phyloP scores from a whole-genome alignment of 37 sponge, comb jelly and placozoan species.

The Halisarca cf. caerulea region DNA sequence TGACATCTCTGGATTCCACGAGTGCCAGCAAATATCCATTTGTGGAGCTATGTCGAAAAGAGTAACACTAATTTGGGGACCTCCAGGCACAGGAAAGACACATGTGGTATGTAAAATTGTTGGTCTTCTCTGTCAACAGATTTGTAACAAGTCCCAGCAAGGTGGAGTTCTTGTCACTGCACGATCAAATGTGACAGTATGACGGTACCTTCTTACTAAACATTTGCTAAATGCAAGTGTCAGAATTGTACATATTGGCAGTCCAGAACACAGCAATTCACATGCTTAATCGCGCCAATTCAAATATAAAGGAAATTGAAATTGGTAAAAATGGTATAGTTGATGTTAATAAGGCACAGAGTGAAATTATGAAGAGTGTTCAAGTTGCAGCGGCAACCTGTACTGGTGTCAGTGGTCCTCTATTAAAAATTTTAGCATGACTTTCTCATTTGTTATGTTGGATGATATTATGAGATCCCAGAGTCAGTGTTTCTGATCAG shows the following conservation, averaged over 20 bases:
- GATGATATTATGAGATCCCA: conserved; percentile 75
- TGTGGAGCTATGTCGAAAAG: conserved; percentile 37
- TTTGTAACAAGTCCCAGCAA: neutral
- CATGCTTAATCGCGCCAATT: conserved; percentile 41
- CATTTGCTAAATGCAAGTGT: conserved; percentile 32
- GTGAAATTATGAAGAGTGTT: conserved; percentile 47
- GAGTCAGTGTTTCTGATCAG: conserved; percentile 60
- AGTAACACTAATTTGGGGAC: conserved; percentile 79
- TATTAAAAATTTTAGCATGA: conserved; percentile 43
- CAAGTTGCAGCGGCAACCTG: conserved; percentile 65
- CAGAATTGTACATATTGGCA: conserved; percentile 63
- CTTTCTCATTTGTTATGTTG: conserved; percentile 60
- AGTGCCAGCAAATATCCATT: conserved; percentile 58
- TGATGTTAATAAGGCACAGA: neutral
- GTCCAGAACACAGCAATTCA: conserved; percentile 27
- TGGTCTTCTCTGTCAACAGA: neutral
- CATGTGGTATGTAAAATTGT: conserved; percentile 68
- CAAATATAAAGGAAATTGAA: conserved; percentile 49
- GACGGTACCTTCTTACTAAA: conserved; percentile 60
- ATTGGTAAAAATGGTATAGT: conserved; percentile 12
- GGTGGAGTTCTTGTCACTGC: conserved; percentile 64
- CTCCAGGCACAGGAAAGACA: conserved; percentile 88
- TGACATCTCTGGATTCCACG: conserved; percentile 49
- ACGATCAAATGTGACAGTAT: conserved; percentile 75
- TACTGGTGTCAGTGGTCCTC: conserved; percentile 59